Base-by-base conservation (phyloP, 2,113 vertebrate genomes). In the Dendropsophus ebraccatus region DNA sequence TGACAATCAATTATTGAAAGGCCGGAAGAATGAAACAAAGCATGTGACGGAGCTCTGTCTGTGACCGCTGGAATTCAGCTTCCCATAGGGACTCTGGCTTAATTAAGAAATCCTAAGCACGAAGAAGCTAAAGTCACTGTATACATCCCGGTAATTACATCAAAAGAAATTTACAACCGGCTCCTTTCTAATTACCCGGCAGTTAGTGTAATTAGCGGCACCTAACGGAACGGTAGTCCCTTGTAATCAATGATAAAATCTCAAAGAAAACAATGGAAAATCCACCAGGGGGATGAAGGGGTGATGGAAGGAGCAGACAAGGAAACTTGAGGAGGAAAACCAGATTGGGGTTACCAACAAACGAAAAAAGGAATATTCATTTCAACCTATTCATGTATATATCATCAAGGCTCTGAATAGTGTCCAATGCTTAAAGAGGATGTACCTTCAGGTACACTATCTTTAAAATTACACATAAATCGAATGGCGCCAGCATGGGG, bases 101-200 rank as follows among this genome's bases (percentile, higher is more conserved):
- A 86, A 86, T 80, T 87, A 80, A 84, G 77, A 81, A 81, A 81
- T 37, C 47, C 70, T 37, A 78, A 78, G 60, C 16, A 74, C 49
- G 32, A 50, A 35, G 32, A 45, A 70, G 47, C 32, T 83, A 30
- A 83, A 81, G 69, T 81, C 83, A 74, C 76, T 67, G 69, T 52
- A 85, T 81, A 80, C 76, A 87, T 75, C 35, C 54, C 10, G 50
- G 58, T 88, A 86, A 86, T 70, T 86, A 56, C 87, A 41, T 81
- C 76, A 86, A 81, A 49, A 58, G 49, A 85, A 85, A 88, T 82
- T 85, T 85, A 88, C 79, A 82, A 70, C 72, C 70, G 67, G 73
- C 32, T 85, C 78, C 52, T 80, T 86, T 81, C 75, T 85, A 86
- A 88, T 77, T 88, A 85, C 25, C 70, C 78, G 65, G 60, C 49